Conservation (phyloP, 2,888 invertebrate species). For the Drosophila emarginata region DNA sequence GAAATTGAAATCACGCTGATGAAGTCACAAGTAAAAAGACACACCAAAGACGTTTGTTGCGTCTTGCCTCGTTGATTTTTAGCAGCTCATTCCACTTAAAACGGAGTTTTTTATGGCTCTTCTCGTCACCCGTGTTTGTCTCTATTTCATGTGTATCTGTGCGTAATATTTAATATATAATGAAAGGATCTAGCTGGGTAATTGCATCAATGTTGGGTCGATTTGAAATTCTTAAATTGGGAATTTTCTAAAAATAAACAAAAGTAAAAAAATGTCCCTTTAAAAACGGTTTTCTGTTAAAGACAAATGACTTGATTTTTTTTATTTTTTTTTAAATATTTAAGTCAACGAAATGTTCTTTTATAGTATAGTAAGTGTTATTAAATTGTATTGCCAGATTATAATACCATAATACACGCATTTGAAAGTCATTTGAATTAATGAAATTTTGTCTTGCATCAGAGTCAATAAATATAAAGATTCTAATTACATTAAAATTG, state of each 20-base stretch:
- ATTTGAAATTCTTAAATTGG: background rate
- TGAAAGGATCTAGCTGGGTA: background rate
- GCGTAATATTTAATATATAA: background rate
- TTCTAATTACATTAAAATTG: no score
- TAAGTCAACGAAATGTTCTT: no score
- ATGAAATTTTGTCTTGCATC: no score
- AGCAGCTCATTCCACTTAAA: slow-evolving; percentile 22
- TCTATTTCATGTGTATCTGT: background rate
- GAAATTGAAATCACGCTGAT: slow-evolving; percentile 59
- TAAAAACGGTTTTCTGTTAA: background rate
- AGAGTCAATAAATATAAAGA: no score
- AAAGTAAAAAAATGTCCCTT: background rate
- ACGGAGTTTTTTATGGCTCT: slow-evolving; percentile 33
- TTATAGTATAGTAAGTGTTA: no score
- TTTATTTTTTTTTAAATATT: no score
- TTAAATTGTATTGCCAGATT: no score
- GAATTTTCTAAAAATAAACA: background rate
- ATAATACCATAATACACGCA: no score
- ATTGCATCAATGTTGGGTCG: slow-evolving; percentile 1
- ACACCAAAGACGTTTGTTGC: slow-evolving; percentile 31
- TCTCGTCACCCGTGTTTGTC: background rate
- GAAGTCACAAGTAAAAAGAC: slow-evolving; percentile 49
- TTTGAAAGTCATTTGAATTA: no score
- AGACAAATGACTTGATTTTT: no score
- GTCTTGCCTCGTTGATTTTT: slow-evolving; percentile 53